A percentile compares a stretch with the other conserved stretches of the same genome.
phyloP scores from a whole-genome alignment of 30 jellyfish, hydroid and myxozoan genomes.

The Aurelia sp. region DNA sequence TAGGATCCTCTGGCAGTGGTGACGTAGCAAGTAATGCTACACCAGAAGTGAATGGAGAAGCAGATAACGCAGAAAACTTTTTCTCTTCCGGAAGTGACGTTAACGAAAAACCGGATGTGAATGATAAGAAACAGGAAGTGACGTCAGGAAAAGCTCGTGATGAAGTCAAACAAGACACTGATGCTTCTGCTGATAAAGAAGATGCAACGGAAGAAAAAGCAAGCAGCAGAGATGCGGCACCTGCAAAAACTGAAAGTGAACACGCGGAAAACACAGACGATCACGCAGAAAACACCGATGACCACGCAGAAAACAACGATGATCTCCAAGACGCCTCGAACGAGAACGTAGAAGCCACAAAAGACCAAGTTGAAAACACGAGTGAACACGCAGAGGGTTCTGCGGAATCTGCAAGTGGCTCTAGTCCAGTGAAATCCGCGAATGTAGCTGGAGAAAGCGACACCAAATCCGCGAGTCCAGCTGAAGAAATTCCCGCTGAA shows the following conservation, averaged over 20 bases:
- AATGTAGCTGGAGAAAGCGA: too few species aligned
- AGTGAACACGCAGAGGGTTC: background rate
- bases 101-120: background rate
- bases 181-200: too few species aligned
- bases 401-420: conserved; percentile 14
- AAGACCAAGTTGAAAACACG: background rate
- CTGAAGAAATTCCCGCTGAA: too few species aligned
- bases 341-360: too few species aligned
- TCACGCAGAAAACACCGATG: too few species aligned
- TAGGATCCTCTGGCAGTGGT: background rate
- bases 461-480: too few species aligned
- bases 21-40: background rate
- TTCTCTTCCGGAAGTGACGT: background rate
- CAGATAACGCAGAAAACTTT: background rate
- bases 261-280: too few species aligned
- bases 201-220: too few species aligned
- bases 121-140: background rate
- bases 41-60: conserved; percentile 10
- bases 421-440: background rate
- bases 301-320: too few species aligned
- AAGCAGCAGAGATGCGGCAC: too few species aligned
- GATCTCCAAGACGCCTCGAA: too few species aligned
- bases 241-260: too few species aligned
- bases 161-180: background rate
- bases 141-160: background rate